Percentiles rank a stretch among this genome's conserved stretches.
Conservation (phyloP, 2,888 invertebrate species). For the Glaucopsyche alexis region DNA sequence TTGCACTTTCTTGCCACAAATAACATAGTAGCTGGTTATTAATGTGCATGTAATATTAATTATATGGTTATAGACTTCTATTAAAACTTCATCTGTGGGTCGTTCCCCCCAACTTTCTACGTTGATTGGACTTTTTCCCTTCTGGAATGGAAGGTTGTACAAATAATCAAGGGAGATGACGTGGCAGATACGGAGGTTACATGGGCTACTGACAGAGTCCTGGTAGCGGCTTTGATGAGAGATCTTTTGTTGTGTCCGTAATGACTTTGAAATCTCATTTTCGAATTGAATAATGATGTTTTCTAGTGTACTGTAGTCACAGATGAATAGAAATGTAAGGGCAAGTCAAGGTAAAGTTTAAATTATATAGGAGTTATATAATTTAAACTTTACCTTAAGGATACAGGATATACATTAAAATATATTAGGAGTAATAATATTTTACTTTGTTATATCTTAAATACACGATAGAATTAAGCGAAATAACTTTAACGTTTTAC, state of each 20-base stretch:
- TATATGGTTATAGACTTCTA: constrained; percentile 31
- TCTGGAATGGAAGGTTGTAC: constrained; percentile 60
- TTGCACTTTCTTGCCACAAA: constrained; percentile 33
- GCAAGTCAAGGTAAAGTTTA: too few relatives aligned
- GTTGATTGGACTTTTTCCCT: constrained; percentile 69
- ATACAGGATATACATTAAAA: too few relatives aligned
- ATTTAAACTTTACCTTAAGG: too few relatives aligned
- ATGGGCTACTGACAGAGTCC: constrained; percentile 38
- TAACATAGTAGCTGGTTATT: constrained; percentile 33
- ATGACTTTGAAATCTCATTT: not conserved
- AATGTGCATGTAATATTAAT: constrained; percentile 29
- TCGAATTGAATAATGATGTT: not conserved
- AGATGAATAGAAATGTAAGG: too few relatives aligned
- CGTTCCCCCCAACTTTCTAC: constrained; percentile 70
- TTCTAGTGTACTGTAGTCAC: not conserved
- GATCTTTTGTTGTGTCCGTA: not conserved
- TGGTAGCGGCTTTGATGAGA: not conserved
- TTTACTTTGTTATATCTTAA: too few relatives aligned
- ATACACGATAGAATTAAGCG: too few relatives aligned
- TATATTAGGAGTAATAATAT: too few relatives aligned
- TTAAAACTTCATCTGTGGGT: constrained; percentile 54
- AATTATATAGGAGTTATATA: too few relatives aligned
- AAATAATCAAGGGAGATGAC: constrained; percentile 74
- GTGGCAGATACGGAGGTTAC: constrained; percentile 65
- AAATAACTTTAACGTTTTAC: too few relatives aligned